Base-by-base conservation (phyloP, 1,140 invertebrate species). In the Papilio dardanus region DNA sequence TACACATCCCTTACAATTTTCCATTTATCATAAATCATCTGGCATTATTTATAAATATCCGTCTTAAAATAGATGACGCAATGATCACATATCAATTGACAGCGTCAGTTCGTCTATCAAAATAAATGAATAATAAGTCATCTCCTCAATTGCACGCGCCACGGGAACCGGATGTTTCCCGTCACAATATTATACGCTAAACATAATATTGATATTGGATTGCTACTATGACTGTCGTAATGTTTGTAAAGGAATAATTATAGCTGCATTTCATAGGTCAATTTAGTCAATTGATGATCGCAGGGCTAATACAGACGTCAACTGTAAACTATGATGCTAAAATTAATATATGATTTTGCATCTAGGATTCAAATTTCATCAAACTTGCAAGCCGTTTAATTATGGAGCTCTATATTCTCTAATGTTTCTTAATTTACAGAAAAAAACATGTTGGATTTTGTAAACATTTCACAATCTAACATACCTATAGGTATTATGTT, bases 111-210 rank as follows among this genome's bases (percentile, higher is more conserved):
- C 71, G 71, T 58, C 71, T 73, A 73, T 54, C 42, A 73, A 54
- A 73, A 73, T 73, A 73, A 73, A 73, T 71, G 42, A 71, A 71
- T 71, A 71, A 54, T 54, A 54, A 58, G 42, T 58, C 71, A 58
- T 73, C 71, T 73, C 46, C 71, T 73, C 71, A 35, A 73, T 73
- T 73, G 46, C 46, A 40, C 35, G 46, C 71, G 30, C 71, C n/a
- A 54, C 46, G 46, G 46, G 71, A 73, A 73, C 46, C 71, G 71
- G 71, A 73, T 35, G 71, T 73, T 58, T 31, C 30, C 42, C 35
- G 21, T 58, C 71, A 54, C 28, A 73, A 73, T 71, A 69, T 69
- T 71, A 42, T 24, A 71, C 3, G n/a, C 24, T 40, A 40, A 71
- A 71, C 24, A 71, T 50, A 30, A 71, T 71, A 71, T 42, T 46